Percentiles rank a stretch among this genome's conserved stretches.
phyloP scores from a whole-genome alignment of 2,113 vertebrate genomes.

The Xenopus laevis region DNA sequence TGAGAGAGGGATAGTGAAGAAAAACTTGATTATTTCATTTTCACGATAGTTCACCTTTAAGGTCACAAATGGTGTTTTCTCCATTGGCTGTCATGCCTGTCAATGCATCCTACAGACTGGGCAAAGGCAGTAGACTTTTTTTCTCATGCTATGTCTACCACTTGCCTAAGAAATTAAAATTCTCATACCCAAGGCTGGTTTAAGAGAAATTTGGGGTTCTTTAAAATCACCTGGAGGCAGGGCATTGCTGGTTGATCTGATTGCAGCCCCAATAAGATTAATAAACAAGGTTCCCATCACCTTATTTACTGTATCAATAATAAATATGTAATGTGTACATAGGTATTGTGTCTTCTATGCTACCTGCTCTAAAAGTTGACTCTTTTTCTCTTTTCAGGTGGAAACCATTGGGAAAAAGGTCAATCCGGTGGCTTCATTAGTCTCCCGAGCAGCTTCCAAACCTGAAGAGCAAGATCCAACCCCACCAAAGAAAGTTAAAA shows the following conservation, averaged over 20 bases:
- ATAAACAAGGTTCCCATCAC: neutral
- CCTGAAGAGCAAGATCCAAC: neutral
- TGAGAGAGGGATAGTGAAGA: no score
- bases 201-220: neutral
- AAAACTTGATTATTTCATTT: no score
- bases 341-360: neutral
- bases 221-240: neutral
- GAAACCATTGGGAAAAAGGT: constrained; percentile 25
- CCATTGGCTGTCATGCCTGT: no score
- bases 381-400: constrained; percentile 15
- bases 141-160: no score
- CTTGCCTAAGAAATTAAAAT: no score
- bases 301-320: neutral
- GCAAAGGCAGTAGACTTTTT: no score
- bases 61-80: no score
- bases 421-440: neutral
- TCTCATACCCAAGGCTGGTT: no score
- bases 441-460: neutral
- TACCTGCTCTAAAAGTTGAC: neutral
- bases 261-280: neutral
- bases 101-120: no score
- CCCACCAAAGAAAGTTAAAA: constrained; percentile 12
- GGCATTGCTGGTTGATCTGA: neutral
- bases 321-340: neutral
- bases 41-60: no score